A percentile compares a stretch with the other conserved stretches of the same genome.
These are phyloP conservation scores for Steatornis caripensis DNA, from an alignment of 2,113 vertebrate species.

Conservation along the genomic window DNA sequence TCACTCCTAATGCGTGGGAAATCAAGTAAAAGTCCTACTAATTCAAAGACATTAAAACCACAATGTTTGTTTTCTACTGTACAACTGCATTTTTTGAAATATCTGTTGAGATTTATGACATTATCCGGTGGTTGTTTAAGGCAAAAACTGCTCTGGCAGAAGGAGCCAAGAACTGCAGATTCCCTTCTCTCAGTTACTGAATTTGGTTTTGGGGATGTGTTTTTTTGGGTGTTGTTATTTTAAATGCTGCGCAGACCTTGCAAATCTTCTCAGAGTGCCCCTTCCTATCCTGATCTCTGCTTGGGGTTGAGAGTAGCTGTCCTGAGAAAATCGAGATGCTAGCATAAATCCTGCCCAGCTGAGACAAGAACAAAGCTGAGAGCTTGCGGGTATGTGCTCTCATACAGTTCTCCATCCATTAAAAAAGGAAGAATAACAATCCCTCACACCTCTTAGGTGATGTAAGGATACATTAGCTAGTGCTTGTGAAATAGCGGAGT, in stretches of 20 bases:
- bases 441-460: neutral
- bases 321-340: neutral
- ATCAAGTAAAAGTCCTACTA: neutral
- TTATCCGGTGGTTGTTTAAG: neutral
- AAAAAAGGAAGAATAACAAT: neutral
- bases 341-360: neutral
- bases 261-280: neutral
- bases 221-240: neutral
- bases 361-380: neutral
- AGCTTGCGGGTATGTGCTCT: neutral
- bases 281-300: neutral
- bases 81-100: neutral
- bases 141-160: neutral
- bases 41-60: neutral
- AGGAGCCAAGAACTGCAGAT: neutral
- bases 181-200: neutral
- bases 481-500: neutral
- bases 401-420: neutral
- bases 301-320: neutral
- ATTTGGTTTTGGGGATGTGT: neutral
- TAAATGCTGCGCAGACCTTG: neutral
- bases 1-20: neutral
- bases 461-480: neutral
- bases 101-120: neutral
- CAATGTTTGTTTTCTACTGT: neutral